A percentile compares a stretch with the other conserved stretches of the same genome.
Evolutionary conservation across 2,888 invertebrate species (phyloP).

Genomic region (Eucera pruinosa): DNA sequence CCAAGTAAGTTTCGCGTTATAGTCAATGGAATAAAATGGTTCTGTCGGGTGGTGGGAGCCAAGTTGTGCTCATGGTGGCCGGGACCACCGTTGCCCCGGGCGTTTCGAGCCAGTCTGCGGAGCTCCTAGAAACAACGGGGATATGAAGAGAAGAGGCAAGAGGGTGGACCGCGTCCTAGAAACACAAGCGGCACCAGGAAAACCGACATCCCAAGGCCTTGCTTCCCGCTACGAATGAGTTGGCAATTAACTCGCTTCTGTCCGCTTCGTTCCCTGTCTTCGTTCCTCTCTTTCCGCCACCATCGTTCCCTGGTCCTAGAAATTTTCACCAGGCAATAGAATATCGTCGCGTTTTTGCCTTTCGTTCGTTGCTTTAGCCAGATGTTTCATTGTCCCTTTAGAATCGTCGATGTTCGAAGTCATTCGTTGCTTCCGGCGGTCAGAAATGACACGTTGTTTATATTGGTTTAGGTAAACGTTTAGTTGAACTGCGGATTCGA

Average conservation of each 20-base stretch:
- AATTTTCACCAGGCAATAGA: slow-evolving; percentile 15
- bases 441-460: slow-evolving; percentile 8
- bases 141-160: slow-evolving; percentile 68
- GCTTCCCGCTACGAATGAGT: slow-evolving; percentile 66
- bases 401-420: background rate
- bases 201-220: slow-evolving; percentile 69
- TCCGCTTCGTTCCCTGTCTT: slow-evolving; percentile 46
- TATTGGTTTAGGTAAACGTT: slow-evolving; percentile 7
- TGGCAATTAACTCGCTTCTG: slow-evolving; percentile 69
- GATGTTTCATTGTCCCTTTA: background rate
- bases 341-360: slow-evolving; percentile 11
- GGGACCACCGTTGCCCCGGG: slow-evolving; percentile 73
- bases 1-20: slow-evolving; percentile 78
- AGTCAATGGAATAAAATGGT: slow-evolving; percentile 81
- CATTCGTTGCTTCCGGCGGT: background rate
- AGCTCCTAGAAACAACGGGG: slow-evolving; percentile 69
- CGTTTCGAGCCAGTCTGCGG: slow-evolving; percentile 72
- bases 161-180: slow-evolving; percentile 69
- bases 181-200: slow-evolving; percentile 68
- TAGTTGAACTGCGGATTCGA: background rate
- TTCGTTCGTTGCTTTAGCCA: background rate
- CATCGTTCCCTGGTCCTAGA: background rate
- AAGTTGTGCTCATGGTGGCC: slow-evolving; percentile 73
- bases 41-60: slow-evolving; percentile 71
- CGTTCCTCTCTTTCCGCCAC: slow-evolving; percentile 27